Evolutionary conservation across 2,113 vertebrate genomes (phyloP), one percentile per base, ranked within the genome.

Genomic region (Excalfactoria chinensis): DNA sequence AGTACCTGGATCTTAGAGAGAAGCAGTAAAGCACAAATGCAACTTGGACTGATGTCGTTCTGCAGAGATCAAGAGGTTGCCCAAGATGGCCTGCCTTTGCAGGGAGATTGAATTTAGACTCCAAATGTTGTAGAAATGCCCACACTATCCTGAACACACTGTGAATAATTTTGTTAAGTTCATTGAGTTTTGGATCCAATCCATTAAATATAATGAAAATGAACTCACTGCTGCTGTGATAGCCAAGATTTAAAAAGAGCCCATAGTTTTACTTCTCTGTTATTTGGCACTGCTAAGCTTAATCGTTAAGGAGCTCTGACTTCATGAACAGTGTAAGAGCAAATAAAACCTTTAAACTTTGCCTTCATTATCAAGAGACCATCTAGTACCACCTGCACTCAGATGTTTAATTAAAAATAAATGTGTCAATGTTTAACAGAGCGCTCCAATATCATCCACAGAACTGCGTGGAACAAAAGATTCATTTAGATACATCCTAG

Each of bases 341-440:
- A 85, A 89, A 82, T 12, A 67, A 85, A 30, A 58, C 16, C 41
- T 90, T 88, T 83, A 70, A 84, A 79, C 25, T 60, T 84, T 67
- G 14, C 14, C 21, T 86, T 72, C 28, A 9, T 51, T 84, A 49
- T 49, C 30, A 63, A 77, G 18, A 89, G 35, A 63, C 7, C 25
- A 43, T 64, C 63, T 72, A 60, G 44, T 37, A 69, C 34, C 40
- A 46, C 41, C 67, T 51, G 21, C 13, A 43, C 8, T 59, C 48
- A 44, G 51, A 40, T 5, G 3, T 25, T 81, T 58, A 73, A 63
- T 77, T 80, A 72, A 76, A 93, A 90, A 53, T 66, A 72, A 68
- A 68, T 4, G 1, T n/a, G 15, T 63, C 26, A 49, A 7, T 64
- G 16, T 44, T 72, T 80, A 93, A 77, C 55, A 56, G 35, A 86